A percentile compares a stretch with the other conserved stretches of the same genome.
These are phyloP conservation scores for Pterophyllum scalare DNA, from an alignment of 2,113 vertebrate genomes.

Conservation along the genomic window DNA sequence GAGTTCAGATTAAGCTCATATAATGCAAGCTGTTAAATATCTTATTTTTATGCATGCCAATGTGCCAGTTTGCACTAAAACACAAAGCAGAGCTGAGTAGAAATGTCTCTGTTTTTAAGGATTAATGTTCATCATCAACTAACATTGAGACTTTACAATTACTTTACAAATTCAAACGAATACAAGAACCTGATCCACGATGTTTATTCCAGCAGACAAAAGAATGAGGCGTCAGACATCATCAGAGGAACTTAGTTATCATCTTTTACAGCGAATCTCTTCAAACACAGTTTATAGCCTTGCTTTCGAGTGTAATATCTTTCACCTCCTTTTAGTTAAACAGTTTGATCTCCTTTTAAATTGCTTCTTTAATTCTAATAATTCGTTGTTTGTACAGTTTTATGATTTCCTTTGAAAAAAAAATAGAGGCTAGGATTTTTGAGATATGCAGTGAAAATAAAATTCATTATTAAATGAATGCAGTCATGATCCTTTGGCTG, in stretches of 20 bases:
- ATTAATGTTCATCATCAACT: neutral
- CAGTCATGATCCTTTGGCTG: neutral
- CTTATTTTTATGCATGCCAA: too few relatives aligned
- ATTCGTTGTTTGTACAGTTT: conserved; percentile 1
- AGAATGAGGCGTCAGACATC: neutral
- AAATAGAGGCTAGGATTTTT: neutral
- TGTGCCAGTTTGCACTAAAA: neutral
- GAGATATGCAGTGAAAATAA: neutral
- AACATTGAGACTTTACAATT: neutral
- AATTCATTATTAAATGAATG: neutral
- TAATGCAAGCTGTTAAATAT: too few relatives aligned
- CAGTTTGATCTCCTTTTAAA: neutral
- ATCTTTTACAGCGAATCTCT: conserved; percentile 18
- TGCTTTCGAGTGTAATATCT: neutral
- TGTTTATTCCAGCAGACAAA: neutral
- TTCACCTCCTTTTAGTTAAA: neutral
- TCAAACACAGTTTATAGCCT: conserved; percentile 7
- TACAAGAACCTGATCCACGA: neutral
- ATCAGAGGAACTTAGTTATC: neutral
- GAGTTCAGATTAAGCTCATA: too few relatives aligned
- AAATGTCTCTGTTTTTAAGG: neutral
- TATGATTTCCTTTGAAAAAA: conserved; percentile 16
- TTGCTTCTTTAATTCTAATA: neutral
- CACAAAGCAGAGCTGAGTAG: neutral
- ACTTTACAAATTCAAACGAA: too few relatives aligned